phyloP scores from a whole-genome alignment of 2,113 vertebrate genomes.

The Dipodomys ordii region DNA sequence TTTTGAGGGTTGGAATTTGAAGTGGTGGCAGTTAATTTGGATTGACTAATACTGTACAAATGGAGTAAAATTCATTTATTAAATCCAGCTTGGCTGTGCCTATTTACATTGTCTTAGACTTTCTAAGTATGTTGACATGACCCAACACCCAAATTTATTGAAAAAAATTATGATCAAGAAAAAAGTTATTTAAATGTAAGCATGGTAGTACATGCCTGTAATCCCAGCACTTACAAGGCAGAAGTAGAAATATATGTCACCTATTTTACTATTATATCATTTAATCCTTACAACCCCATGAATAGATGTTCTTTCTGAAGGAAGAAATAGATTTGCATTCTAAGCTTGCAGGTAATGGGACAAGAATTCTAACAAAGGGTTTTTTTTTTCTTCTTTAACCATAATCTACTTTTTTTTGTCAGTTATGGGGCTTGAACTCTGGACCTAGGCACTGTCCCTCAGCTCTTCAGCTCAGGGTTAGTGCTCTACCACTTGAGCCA shows the following conservation, averaged over 20 bases:
- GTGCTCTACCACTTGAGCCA: too few relatives aligned
- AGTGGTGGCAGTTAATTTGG: background rate
- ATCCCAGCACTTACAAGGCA: background rate
- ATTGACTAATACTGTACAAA: background rate
- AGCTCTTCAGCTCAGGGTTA: too few relatives aligned
- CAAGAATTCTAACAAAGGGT: background rate
- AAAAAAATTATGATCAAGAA: background rate
- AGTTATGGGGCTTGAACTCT: too few relatives aligned
- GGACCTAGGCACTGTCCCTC: too few relatives aligned
- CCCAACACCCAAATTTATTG: background rate
- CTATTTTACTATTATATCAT: background rate
- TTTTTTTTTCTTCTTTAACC: background rate
- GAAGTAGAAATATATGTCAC: too few relatives aligned
- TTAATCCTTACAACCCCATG: background rate
- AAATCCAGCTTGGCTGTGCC: background rate
- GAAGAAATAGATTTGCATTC: background rate
- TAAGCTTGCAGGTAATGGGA: background rate
- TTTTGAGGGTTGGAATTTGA: slow-evolving; percentile 9
- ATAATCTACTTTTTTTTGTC: too few relatives aligned
- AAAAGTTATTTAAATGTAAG: background rate
- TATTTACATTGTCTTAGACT: slow-evolving; percentile 18
- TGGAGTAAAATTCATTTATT: background rate
- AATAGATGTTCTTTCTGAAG: background rate
- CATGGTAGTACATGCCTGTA: background rate
- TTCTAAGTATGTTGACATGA: slow-evolving; percentile 3